Conservation (phyloP, 2,113 vertebrate species). For the Dasyprocta punctata region DNA sequence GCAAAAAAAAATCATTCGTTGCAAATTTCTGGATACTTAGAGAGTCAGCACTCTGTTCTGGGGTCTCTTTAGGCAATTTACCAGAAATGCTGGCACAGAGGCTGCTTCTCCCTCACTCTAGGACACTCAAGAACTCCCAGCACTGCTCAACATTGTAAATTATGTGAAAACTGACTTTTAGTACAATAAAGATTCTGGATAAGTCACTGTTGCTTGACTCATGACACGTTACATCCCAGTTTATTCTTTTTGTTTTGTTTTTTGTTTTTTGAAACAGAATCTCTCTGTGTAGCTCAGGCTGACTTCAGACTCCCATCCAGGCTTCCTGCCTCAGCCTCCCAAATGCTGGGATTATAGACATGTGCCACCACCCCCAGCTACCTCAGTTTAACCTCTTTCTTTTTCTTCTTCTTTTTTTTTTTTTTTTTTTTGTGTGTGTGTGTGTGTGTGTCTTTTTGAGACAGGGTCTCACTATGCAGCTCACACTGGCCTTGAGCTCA, state of each 20-base stretch:
- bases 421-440: no score
- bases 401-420: no score
- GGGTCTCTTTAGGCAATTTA: not conserved
- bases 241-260: not conserved
- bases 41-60: not conserved
- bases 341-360: not conserved
- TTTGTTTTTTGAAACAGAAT: not conserved
- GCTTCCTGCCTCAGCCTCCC: not conserved
- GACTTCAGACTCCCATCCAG: not conserved
- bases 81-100: not conserved
- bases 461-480: no score
- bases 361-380: not conserved
- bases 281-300: not conserved
- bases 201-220: not conserved
- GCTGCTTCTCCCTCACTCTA: not conserved
- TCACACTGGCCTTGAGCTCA: no score
- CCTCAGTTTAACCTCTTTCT: not conserved
- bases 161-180: not conserved
- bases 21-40: not conserved
- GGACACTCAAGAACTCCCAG: not conserved
- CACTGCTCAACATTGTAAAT: not conserved
- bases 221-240: not conserved
- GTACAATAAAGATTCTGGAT: not conserved
- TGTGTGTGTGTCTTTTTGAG: no score
- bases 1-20: not conserved